phyloP scores from a whole-genome alignment of 2,113 vertebrate genomes.

The Argyrosomus japonicus region DNA sequence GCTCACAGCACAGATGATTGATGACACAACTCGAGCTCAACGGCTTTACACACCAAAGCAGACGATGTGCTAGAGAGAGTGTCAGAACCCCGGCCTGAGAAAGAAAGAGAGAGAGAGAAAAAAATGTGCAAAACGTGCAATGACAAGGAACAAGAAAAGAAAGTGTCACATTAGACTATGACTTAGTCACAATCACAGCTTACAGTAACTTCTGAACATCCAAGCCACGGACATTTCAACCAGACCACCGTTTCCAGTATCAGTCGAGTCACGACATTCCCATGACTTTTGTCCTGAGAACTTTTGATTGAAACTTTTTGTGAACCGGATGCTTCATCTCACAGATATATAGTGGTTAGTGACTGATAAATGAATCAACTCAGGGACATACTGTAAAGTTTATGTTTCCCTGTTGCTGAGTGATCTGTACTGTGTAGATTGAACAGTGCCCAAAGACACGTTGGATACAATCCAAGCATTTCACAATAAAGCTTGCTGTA shows the following conservation, averaged over 20 bases:
- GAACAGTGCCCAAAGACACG: conserved; percentile 6
- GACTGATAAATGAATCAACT: neutral
- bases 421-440: too few species aligned
- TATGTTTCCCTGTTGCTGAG: conserved; percentile 17
- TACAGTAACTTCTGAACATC: conserved; percentile 65
- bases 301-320: conserved; percentile 34
- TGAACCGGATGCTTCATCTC: neutral
- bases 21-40: conserved; percentile 71
- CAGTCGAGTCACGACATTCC: conserved; percentile 66
- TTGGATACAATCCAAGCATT: conserved; percentile 56
- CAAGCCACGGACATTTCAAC: conserved; percentile 61
- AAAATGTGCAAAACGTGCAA: conserved; percentile 71
- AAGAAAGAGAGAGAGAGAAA: conserved; percentile 21
- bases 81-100: conserved; percentile 40
- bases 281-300: conserved; percentile 39
- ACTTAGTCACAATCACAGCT: conserved; percentile 76
- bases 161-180: conserved; percentile 69
- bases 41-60: conserved; percentile 56
- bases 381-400: conserved; percentile 5
- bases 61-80: conserved; percentile 59
- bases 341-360: neutral
- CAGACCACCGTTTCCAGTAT: conserved; percentile 48
- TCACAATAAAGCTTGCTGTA: conserved; percentile 44
- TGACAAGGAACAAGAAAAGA: conserved; percentile 70
- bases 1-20: conserved; percentile 80